A percentile compares a stretch with the other conserved stretches of the same genome.
Evolutionary conservation across 2,113 vertebrate genomes (phyloP).

Genomic region (Marmota flaviventris): DNA sequence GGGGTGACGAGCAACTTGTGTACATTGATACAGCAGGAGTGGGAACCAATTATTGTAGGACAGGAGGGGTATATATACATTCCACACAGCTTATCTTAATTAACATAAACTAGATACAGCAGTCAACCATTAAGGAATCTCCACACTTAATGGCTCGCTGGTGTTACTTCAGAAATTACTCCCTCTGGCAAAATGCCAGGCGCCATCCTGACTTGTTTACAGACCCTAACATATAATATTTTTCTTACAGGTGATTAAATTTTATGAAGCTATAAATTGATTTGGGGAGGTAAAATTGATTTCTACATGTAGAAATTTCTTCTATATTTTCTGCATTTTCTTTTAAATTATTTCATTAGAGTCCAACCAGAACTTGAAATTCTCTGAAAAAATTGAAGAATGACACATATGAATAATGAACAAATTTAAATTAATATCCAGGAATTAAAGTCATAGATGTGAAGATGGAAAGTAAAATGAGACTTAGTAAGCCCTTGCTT

Average conservation of each 20-base stretch:
- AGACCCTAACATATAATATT: background rate
- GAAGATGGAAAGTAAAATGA: background rate
- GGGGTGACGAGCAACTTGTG: too few species aligned
- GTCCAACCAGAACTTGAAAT: background rate
- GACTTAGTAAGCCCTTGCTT: background rate
- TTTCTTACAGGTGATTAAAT: background rate
- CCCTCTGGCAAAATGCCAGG: too few species aligned
- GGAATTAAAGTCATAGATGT: background rate
- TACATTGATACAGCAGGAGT: too few species aligned
- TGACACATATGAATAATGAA: background rate
- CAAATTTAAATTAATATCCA: background rate
- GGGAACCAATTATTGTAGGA: too few species aligned
- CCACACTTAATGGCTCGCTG: too few species aligned
- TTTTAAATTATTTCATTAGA: background rate
- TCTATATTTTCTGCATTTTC: background rate
- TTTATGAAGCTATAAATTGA: background rate
- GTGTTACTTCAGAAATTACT: too few species aligned
- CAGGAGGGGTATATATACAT: too few species aligned
- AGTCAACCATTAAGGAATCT: too few species aligned
- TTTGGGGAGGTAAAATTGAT: background rate
- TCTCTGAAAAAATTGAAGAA: background rate
- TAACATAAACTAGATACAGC: too few species aligned
- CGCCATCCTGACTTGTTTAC: too few species aligned
- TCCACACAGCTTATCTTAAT: too few species aligned
- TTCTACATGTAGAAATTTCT: background rate